Evolutionary conservation across 2,113 vertebrate genomes (phyloP), one percentile per base, ranked within the genome.

Genomic region (Vulpes ferrilata): DNA sequence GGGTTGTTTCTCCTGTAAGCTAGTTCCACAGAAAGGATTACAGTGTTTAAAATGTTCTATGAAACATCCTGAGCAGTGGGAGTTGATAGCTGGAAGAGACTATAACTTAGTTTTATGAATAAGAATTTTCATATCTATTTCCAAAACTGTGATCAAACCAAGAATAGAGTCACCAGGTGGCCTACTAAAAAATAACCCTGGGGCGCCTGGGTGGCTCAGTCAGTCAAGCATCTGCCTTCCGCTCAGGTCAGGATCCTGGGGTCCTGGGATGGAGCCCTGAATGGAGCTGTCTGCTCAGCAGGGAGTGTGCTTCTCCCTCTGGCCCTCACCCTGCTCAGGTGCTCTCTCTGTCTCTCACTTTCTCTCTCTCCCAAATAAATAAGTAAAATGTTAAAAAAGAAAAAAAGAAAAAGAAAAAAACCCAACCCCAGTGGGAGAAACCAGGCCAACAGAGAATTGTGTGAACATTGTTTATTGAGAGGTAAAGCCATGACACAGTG

Each of bases 101-200:
- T 96, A 65, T 88, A 65, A 60, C 5, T 89, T 96, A 23, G 59
- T 82, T 95, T 91, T 53, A 83, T 85, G 51, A 95, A 57, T 43
- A 79, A 85, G 82, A 82, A 88, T 80, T 93, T 94, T 74, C 74
- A 86, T 82, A 64, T 88, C 55, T 76, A 78, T 93, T 93, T 97
- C 57, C 71, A 88, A 95, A 96, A 76, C 32, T 48, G 65, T 81
- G 43, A 65, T 83, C 60, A 82, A 88, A 79, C 16, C 73, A 92
- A 96, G 60, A 95, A 51, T 82, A 86, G 65, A 84, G 48, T 93
- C 87, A 90, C 51, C 15, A 55, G 73, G 82, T 91, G 67, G 30
- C 32, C 83, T 38, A 71, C 25, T 62, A 69, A 82, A 94, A 79
- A 96, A 79, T 55, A 92, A 53, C 43, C 23, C 19, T 43, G 43